phyloP scores from a whole-genome alignment of 1,140 invertebrate species.

The Camponotus floridanus region DNA sequence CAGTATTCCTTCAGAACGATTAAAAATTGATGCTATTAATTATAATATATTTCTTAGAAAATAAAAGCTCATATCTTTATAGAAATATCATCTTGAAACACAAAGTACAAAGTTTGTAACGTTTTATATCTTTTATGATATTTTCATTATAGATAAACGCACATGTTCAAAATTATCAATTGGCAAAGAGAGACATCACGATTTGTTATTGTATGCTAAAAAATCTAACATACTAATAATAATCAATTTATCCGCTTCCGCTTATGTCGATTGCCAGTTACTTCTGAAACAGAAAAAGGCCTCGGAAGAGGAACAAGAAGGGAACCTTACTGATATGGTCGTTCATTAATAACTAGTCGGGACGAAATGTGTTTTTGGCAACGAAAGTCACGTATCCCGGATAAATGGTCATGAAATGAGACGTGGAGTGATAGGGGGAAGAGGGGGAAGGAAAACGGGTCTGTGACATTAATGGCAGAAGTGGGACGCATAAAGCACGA shows the following conservation, averaged over 20 bases:
- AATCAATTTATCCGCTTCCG: constrained; percentile 28
- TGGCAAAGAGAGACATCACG: not conserved
- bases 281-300: constrained; percentile 60
- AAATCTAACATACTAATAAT: not conserved
- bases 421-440: not conserved
- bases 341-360: constrained; percentile 79
- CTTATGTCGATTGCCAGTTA: constrained; percentile 8
- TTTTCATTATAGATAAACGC: constrained; percentile 8
- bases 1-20: too few species aligned
- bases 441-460: constrained; percentile 38
- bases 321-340: constrained; percentile 45
- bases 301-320: constrained; percentile 15
- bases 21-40: too few species aligned
- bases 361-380: constrained; percentile 79
- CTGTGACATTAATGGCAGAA: constrained; percentile 82
- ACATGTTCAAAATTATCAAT: not conserved
- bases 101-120: not conserved
- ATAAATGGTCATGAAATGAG: constrained; percentile 74
- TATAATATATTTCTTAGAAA: too few species aligned
- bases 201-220: not conserved
- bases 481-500: constrained; percentile 82
- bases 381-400: constrained; percentile 80
- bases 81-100: not conserved
- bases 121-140: not conserved
- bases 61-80: not conserved